Evolutionary conservation across 1,140 invertebrate species (phyloP).

Genomic region (Ooceraea biroi): DNA sequence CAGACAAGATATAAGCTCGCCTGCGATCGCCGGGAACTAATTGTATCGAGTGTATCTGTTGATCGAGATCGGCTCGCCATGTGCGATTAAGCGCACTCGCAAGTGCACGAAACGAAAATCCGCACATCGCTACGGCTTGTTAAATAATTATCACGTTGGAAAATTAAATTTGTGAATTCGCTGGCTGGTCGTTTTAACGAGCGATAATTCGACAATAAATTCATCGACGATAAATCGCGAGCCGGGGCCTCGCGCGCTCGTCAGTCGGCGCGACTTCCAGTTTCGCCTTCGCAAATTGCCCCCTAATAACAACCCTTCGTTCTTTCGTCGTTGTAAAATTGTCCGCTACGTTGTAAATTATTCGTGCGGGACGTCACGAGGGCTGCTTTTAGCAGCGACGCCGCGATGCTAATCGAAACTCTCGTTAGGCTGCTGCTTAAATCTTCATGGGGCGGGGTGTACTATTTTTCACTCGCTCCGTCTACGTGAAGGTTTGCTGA

Average conservation of each 20-base stretch:
- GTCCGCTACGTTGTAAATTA: constrained; percentile 16
- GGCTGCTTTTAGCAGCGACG: constrained; percentile 11
- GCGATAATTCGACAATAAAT: constrained; percentile 52
- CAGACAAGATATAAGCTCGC: constrained; percentile 22
- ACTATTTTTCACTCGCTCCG: constrained; percentile 1
- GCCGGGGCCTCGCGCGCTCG: neutral
- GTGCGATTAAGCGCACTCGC: neutral
- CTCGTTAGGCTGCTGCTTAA: constrained; percentile 15
- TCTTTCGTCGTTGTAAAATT: constrained; percentile 37
- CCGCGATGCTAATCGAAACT: constrained; percentile 22
- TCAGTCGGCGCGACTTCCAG: constrained; percentile 4
- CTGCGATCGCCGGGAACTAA: constrained; percentile 8
- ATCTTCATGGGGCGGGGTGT: neutral
- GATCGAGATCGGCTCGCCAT: neutral
- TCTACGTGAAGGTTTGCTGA: neutral
- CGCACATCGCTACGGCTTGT: constrained; percentile 27
- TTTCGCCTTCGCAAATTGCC: constrained; percentile 21
- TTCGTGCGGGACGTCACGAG: neutral
- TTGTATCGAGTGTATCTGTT: constrained; percentile 25
- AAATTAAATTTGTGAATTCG: constrained; percentile 29
- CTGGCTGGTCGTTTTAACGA: constrained; percentile 32
- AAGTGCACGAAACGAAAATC: constrained; percentile 4
- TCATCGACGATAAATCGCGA: constrained; percentile 3
- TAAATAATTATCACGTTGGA: constrained; percentile 42
- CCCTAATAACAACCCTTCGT: constrained; percentile 32